phyloP scores from a whole-genome alignment of 30 jellyfish, hydroid and myxozoan genomes.

The Mastigias papua region DNA sequence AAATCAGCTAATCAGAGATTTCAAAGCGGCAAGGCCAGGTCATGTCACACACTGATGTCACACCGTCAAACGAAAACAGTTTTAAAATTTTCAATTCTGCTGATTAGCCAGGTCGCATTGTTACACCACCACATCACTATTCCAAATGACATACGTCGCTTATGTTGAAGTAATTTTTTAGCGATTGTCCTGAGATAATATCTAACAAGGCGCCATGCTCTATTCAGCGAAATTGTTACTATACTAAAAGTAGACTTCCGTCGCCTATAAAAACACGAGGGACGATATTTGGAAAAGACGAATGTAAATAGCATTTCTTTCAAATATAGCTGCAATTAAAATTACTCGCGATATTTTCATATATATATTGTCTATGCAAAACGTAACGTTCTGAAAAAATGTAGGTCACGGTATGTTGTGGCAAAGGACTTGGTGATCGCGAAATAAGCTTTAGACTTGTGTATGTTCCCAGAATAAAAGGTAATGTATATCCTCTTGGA shows the following conservation, averaged over 20 bases:
- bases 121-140: slow-evolving; percentile 31
- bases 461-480: too few species aligned
- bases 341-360: background rate
- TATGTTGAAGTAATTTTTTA: background rate
- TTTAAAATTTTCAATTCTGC: slow-evolving; percentile 12
- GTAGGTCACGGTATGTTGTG: too few species aligned
- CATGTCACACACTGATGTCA: slow-evolving; percentile 16
- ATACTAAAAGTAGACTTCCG: background rate
- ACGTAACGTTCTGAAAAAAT: background rate
- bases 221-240: background rate
- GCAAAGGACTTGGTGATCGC: too few species aligned
- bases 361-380: background rate
- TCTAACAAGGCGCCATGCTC: slow-evolving; percentile 19
- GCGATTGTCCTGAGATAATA: background rate
- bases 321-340: background rate
- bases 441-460: too few species aligned
- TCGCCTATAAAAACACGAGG: background rate
- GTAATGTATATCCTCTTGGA: too few species aligned
- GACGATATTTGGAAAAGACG: background rate
- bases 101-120: slow-evolving; percentile 41
- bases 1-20: background rate
- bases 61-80: slow-evolving; percentile 37
- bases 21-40: background rate
- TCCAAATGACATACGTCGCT: background rate
- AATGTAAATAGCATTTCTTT: background rate